Evolutionary conservation across 1,140 invertebrate species (phyloP).

Genomic region (Oncopeltus fasciatus): DNA sequence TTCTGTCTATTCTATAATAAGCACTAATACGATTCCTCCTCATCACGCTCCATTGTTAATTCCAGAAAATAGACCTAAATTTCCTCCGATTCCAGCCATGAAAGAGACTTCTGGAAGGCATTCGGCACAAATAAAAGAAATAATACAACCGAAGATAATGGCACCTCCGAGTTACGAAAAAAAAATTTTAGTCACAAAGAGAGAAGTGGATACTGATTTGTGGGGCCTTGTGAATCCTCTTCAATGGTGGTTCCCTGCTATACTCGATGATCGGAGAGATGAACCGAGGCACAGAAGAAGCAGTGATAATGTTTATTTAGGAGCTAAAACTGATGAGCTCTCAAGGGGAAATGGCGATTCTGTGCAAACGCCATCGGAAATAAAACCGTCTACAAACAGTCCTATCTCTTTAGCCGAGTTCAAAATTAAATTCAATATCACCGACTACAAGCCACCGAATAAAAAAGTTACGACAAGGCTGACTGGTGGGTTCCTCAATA

Average conservation of each 20-base stretch:
- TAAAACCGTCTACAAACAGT: not conserved
- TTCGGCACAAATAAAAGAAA: not conserved
- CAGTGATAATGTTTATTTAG: not conserved
- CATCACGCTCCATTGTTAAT: not conserved
- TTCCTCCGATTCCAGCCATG: not conserved
- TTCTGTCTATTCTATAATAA: not conserved
- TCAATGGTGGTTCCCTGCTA: conserved; percentile 7
- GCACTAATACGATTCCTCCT: not conserved
- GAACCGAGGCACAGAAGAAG: conserved; percentile 14
- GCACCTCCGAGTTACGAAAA: not conserved
- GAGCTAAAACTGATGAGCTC: not conserved
- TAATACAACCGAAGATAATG: not conserved
- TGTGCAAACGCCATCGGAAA: not conserved
- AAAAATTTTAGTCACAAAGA: not conserved
- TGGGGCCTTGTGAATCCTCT: conserved; percentile 12
- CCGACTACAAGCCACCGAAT: not conserved
- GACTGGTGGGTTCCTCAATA: not conserved
- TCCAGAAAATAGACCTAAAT: not conserved
- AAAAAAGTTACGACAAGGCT: not conserved
- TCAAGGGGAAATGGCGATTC: not conserved
- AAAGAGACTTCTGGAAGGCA: not conserved
- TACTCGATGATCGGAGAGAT: conserved; percentile 6
- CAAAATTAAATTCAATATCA: not conserved
- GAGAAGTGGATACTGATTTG: not conserved
- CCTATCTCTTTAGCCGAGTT: not conserved